phyloP scores from a whole-genome alignment of 2,888 invertebrate species.

The Cheilosia urbana region DNA sequence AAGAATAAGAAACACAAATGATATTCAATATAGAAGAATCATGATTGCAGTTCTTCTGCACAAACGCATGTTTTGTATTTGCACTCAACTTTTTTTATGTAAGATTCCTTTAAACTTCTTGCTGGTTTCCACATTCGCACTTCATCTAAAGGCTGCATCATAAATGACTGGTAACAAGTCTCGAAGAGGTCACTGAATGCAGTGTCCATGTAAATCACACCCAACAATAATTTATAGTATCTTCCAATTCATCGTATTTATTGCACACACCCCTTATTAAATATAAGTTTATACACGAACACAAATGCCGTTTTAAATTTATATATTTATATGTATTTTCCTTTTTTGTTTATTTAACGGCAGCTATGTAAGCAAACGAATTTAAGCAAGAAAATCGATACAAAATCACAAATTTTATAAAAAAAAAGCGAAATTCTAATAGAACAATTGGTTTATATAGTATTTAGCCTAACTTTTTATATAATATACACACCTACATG shows the following conservation, averaged over 20 bases:
- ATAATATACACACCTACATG: slow-evolving; percentile 11
- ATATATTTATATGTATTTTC: background rate
- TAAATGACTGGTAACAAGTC: too few species aligned
- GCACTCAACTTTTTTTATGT: too few species aligned
- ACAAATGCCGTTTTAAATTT: slow-evolving; percentile 5
- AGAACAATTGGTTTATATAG: slow-evolving; percentile 15
- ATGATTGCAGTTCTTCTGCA: too few species aligned
- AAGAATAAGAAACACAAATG: too few species aligned
- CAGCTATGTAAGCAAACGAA: slow-evolving; percentile 54
- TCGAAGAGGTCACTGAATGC: too few species aligned
- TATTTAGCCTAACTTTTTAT: slow-evolving; percentile 25
- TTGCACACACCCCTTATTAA: slow-evolving; percentile 35
- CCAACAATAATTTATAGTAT: slow-evolving; percentile 16
- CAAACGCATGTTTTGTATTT: too few species aligned
- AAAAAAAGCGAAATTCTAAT: background rate
- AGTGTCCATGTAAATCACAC: background rate
- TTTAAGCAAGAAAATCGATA: slow-evolving; percentile 36
- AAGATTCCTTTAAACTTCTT: too few species aligned
- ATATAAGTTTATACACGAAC: background rate
- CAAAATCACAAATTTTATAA: slow-evolving; percentile 52
- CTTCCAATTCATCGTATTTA: slow-evolving; percentile 56
- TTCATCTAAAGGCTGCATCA: too few species aligned
- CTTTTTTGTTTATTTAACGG: slow-evolving; percentile 1
- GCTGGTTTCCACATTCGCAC: too few species aligned
- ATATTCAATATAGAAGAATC: too few species aligned